A percentile compares a stretch with the other conserved stretches of the same genome.
These are phyloP conservation scores for Haliaeetus leucogaster DNA, from an alignment of 2,113 vertebrate genomes.

Conservation along the genomic window DNA sequence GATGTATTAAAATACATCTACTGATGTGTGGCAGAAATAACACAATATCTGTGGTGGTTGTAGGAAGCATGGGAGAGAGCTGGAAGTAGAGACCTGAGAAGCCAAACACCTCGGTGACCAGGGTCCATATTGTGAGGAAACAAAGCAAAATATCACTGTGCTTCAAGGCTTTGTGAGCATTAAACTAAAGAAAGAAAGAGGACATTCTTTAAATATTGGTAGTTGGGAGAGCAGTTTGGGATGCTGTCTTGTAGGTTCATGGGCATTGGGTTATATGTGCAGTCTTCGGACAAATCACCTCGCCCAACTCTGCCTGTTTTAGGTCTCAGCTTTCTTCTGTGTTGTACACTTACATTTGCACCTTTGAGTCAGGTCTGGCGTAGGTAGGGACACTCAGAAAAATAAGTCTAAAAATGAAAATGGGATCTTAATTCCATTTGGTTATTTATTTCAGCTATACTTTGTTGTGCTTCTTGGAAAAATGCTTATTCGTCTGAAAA, in stretches of 20 bases:
- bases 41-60: not conserved
- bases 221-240: not conserved
- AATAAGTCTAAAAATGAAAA: not conserved
- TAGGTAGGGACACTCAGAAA: not conserved
- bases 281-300: not conserved
- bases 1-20: not conserved
- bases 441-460: not conserved
- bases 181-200: not conserved
- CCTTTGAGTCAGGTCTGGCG: not conserved
- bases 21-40: not conserved
- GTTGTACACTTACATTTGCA: too few relatives aligned
- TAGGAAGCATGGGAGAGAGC: not conserved
- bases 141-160: not conserved
- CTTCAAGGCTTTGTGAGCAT: not conserved
- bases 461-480: not conserved
- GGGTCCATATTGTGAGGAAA: not conserved
- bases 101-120: not conserved
- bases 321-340: not conserved
- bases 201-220: not conserved
- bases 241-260: not conserved
- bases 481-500: not conserved
- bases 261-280: not conserved
- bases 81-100: not conserved
- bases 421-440: not conserved
- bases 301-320: not conserved